Conservation (phyloP, 2,113 vertebrate species). For the Scomber japonicus region DNA sequence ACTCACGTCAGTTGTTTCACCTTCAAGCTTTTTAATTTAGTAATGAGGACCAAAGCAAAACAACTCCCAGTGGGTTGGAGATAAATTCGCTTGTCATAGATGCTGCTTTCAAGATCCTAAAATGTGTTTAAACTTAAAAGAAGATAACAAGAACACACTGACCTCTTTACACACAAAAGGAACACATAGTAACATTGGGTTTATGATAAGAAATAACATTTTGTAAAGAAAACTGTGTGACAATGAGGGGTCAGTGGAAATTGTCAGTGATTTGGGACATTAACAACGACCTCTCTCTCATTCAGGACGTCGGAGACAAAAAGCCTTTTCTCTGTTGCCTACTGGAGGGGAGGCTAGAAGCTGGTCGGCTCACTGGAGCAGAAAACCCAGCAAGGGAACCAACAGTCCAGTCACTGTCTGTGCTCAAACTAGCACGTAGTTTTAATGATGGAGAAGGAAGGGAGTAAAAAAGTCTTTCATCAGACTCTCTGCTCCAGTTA, state of each 20-base stretch:
- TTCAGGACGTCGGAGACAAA: slow-evolving; percentile 64
- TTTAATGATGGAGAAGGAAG: slow-evolving; percentile 66
- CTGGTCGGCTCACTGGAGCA: slow-evolving; percentile 68
- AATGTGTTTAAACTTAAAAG: neutral
- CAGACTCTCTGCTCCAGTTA: slow-evolving; percentile 35
- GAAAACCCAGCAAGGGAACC: slow-evolving; percentile 50
- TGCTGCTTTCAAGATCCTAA: neutral
- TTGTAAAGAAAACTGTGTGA: slow-evolving; percentile 20
- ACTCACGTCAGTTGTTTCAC: neutral
- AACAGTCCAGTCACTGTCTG: slow-evolving; percentile 68
- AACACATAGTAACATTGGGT: neutral
- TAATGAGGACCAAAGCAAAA: neutral
- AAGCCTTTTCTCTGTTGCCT: slow-evolving; percentile 55
- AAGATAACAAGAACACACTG: neutral
- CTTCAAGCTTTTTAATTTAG: slow-evolving; percentile 5
- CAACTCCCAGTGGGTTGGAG: neutral
- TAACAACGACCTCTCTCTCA: slow-evolving; percentile 40
- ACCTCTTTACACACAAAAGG: slow-evolving; percentile 29
- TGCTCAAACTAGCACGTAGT: slow-evolving; percentile 60
- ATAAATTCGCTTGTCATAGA: neutral
- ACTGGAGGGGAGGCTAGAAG: slow-evolving; percentile 62
- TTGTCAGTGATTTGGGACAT: slow-evolving; percentile 45
- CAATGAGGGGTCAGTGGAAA: slow-evolving; percentile 29
- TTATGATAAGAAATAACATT: slow-evolving; percentile 15
- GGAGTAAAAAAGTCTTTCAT: slow-evolving; percentile 33